phyloP scores from a whole-genome alignment of 2,888 invertebrate genomes.

The Heliothis peltigera region DNA sequence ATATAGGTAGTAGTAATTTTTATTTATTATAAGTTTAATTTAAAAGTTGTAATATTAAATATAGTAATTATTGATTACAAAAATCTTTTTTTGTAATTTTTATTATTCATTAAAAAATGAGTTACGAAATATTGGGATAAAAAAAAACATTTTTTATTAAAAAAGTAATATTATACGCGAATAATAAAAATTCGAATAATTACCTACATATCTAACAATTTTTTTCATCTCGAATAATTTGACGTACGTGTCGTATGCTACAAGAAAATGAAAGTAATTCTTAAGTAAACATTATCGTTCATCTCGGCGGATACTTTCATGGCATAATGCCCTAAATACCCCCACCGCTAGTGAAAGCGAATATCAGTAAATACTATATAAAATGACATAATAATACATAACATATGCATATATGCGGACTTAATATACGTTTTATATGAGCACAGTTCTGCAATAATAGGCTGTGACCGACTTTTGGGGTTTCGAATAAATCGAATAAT shows the following conservation, averaged over 20 bases:
- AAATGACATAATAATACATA: slow-evolving; percentile 76
- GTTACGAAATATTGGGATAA: too few relatives aligned
- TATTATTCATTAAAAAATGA: too few relatives aligned
- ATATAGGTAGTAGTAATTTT: too few relatives aligned
- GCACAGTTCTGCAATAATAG: slow-evolving; percentile 24
- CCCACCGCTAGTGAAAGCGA: slow-evolving; percentile 75
- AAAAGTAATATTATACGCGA: background rate
- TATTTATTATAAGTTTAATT: too few relatives aligned
- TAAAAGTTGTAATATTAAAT: too few relatives aligned
- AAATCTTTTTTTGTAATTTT: too few relatives aligned
- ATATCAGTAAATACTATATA: slow-evolving; percentile 66
- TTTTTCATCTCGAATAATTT: slow-evolving; percentile 10
- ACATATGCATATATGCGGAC: slow-evolving; percentile 60
- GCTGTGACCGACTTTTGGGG: slow-evolving; percentile 22
- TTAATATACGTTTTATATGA: slow-evolving; percentile 28
- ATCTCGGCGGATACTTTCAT: slow-evolving; percentile 53
- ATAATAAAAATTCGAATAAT: background rate
- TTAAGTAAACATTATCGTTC: slow-evolving; percentile 44
- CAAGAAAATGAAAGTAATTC: slow-evolving; percentile 52
- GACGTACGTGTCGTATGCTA: background rate
- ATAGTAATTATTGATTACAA: too few relatives aligned
- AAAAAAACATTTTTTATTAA: background rate
- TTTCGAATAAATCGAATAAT: slow-evolving; percentile 4
- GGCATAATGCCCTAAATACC: slow-evolving; percentile 76
- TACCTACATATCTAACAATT: too few relatives aligned